A percentile compares a stretch with the other conserved stretches of the same genome.
Evolutionary conservation across 2,797 vertebrate species (phyloP).

Genomic region (Otolemur crassicaudatus): DNA sequence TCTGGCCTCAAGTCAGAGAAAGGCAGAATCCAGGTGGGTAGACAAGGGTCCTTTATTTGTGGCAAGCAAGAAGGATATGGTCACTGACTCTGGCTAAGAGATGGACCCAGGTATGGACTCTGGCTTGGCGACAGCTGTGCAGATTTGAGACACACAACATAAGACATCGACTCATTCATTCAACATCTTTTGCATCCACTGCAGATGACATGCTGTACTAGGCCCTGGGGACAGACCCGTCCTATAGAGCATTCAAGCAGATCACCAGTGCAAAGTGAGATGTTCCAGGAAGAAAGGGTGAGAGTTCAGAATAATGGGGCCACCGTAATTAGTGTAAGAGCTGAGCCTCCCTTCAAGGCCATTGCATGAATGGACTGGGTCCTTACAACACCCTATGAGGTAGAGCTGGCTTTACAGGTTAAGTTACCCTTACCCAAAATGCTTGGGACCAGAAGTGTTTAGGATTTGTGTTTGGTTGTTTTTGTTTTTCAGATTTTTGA

Average conservation of each 20-base stretch:
- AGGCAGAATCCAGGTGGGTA: background rate
- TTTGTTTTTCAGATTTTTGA: background rate
- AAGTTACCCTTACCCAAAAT: background rate
- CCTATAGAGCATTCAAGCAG: background rate
- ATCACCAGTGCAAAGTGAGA: background rate
- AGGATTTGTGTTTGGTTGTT: background rate
- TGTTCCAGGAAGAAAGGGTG: background rate
- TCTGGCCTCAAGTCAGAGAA: background rate
- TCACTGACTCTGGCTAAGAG: background rate
- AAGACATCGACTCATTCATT: background rate
- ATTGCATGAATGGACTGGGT: too few relatives aligned
- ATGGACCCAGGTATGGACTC: background rate
- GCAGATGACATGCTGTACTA: background rate
- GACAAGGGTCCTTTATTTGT: background rate
- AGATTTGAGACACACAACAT: background rate
- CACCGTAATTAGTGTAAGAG: background rate
- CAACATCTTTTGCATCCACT: background rate
- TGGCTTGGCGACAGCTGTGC: background rate
- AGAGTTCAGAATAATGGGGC: accelerated
- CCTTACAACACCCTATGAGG: background rate
- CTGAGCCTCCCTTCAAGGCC: background rate
- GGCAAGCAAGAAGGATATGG: background rate
- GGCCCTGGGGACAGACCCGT: background rate
- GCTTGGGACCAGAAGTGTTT: background rate
- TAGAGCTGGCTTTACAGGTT: background rate